Percentiles rank a stretch among this genome's conserved stretches.
These are phyloP conservation scores for Synchiropus splendidus DNA, from an alignment of 2,113 vertebrate species.

Conservation along the genomic window DNA sequence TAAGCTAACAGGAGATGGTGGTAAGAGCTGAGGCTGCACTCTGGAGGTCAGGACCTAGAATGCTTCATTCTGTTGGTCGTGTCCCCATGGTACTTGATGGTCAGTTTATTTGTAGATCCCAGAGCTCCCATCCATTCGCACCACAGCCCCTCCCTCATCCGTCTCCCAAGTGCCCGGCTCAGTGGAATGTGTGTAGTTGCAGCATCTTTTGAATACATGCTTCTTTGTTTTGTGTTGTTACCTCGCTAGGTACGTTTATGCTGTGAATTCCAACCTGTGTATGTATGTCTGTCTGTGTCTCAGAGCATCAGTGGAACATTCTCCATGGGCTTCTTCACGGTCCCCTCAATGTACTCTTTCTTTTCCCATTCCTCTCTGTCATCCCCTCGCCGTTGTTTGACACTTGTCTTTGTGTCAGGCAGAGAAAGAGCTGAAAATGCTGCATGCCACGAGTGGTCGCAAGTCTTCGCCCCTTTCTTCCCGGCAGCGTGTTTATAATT, in stretches of 20 bases:
- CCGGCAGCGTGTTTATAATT: conserved; percentile 56
- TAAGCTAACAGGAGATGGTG: conserved; percentile 75
- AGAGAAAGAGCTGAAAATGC: conserved; percentile 59
- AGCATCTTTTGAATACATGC: too few species aligned
- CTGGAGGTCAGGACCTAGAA: conserved; percentile 72
- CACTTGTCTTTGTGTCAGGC: conserved; percentile 58
- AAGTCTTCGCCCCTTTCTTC: conserved; percentile 34
- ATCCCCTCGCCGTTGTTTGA: conserved; percentile 56
- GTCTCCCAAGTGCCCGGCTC: too few species aligned
- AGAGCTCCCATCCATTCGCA: conserved; percentile 72
- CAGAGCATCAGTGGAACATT: conserved; percentile 75
- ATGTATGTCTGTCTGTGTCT: background rate
- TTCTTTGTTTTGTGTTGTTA: too few species aligned
- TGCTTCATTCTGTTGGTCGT: conserved; percentile 67
- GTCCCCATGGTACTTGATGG: conserved; percentile 81
- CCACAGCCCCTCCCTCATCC: conserved; percentile 6
- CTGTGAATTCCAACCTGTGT: too few species aligned
- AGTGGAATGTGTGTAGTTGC: conserved; percentile 6
- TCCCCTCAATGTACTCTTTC: conserved; percentile 45
- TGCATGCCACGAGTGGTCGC: conserved; percentile 59
- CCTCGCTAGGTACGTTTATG: background rate
- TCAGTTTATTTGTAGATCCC: conserved; percentile 94
- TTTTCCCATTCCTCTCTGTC: conserved; percentile 40
- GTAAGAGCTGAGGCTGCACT: conserved; percentile 48
- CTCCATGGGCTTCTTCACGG: conserved; percentile 52